Conservation (phyloP, 1,140 invertebrate species). For the Hydropsyche tenuis region DNA sequence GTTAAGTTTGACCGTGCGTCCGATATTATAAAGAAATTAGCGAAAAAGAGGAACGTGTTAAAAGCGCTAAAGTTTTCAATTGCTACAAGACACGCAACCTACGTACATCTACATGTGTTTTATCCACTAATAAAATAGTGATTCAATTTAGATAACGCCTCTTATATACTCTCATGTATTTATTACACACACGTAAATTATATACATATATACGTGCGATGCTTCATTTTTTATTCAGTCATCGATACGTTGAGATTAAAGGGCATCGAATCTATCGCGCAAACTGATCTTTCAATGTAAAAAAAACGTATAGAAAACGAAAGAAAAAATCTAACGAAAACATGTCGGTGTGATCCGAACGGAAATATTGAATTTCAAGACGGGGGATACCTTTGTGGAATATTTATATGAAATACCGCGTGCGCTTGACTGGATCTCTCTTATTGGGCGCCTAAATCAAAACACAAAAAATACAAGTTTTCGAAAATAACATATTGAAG, state of each 20-base stretch:
- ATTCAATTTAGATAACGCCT: slow-evolving; percentile 6
- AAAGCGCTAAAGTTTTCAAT: slow-evolving; percentile 5
- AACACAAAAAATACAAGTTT: no score
- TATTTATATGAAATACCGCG: slow-evolving; percentile 22
- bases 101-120: background rate
- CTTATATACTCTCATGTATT: background rate
- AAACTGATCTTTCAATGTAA: background rate
- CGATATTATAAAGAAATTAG: slow-evolving; percentile 21
- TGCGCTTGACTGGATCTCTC: slow-evolving; percentile 24
- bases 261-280: background rate
- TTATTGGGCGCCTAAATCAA: slow-evolving; percentile 7
- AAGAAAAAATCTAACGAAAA: background rate
- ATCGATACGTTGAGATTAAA: background rate
- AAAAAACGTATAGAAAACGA: background rate
- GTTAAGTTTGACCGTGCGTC: background rate
- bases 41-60: background rate
- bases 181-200: no score
- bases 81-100: background rate
- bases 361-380: slow-evolving; percentile 34
- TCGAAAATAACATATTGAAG: no score
- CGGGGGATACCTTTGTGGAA: slow-evolving; percentile 5
- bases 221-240: background rate
- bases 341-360: slow-evolving; percentile 1
- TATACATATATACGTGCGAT: background rate
- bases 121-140: background rate